Base-by-base conservation (phyloP, 2,113 vertebrate genomes). In the Nicator chloris region DNA sequence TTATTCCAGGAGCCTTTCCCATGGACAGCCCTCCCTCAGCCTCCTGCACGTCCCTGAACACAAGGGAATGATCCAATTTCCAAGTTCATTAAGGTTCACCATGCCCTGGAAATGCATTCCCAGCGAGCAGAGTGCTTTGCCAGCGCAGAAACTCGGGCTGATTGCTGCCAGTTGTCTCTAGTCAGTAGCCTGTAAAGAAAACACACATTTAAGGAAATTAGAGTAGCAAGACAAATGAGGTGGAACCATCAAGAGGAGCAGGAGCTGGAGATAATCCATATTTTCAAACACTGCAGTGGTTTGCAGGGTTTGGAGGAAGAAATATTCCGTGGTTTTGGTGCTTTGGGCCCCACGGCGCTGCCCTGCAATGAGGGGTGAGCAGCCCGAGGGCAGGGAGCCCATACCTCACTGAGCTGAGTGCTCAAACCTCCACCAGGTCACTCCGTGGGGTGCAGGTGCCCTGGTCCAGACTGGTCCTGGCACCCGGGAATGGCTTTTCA, bases 81-180 rank as follows among this genome's bases (percentile, higher is more conserved):
- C 80, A 87, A 91, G 83, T 73, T 92, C 95, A 91, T 86, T 92
- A 66, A 89, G 96, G 94, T 90, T 96, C 97, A 95, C 65, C 85
- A 5, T 88, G 71, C 94, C 83, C 96, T 88, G 93, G 91, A 95
- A 94, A 86, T 51, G 90, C 95, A 97, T 95, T 97, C 72, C 85
- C 84, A 82, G 91, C 83, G 93, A 95, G 75, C 73, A 87, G 83
- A 97, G 96, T 72, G 96, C 50, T 92, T 37, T 90, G 96, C 91
- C 87, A 39, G 45, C 61, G 96, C 94, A 88, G 77, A 81, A 97
- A 95, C 93, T 96, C 91, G 85, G 90, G 93, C 39, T 97, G 96
- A 97, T 96, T 94, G 97, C 96, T 97, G 88, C 80, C 50, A 95
- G 95, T 97, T 97, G 95, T 95, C 95, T 83, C 92, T n/a, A 89